Evolutionary conservation across 2,113 vertebrate species (phyloP).

Genomic region (Nothocercus julius): DNA sequence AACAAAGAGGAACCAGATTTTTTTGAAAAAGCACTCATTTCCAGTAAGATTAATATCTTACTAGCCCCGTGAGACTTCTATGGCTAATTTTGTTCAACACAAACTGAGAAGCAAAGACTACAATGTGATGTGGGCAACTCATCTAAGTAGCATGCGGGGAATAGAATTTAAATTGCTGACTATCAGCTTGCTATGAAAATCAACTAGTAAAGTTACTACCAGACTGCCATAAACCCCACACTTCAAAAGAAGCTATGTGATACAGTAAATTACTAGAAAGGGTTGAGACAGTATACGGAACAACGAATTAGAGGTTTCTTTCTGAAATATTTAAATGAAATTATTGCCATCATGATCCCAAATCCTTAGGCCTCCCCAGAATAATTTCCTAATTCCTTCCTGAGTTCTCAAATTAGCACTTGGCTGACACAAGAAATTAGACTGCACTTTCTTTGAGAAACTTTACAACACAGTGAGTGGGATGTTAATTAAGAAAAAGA

Average conservation of each 20-base stretch:
- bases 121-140: neutral
- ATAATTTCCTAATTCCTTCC: neutral
- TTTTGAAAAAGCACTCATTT: neutral
- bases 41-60: neutral
- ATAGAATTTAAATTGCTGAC: neutral
- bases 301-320: neutral
- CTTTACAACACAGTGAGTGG: neutral
- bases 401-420: neutral
- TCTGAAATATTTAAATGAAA: neutral
- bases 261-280: neutral
- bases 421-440: neutral
- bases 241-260: neutral
- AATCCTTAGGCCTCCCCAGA: neutral
- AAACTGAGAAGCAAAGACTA: neutral
- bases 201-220: neutral
- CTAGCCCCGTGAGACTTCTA: neutral
- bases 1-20: neutral
- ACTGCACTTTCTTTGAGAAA: neutral
- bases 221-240: neutral
- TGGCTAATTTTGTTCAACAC: neutral
- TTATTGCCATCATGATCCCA: neutral
- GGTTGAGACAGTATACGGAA: neutral
- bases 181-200: neutral
- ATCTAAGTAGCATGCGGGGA: neutral
- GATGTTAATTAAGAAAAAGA: neutral